Evolutionary conservation across 2,113 vertebrate genomes (phyloP), one percentile per base, ranked within the genome.

Genomic region (Cyprinodon variegatus): DNA sequence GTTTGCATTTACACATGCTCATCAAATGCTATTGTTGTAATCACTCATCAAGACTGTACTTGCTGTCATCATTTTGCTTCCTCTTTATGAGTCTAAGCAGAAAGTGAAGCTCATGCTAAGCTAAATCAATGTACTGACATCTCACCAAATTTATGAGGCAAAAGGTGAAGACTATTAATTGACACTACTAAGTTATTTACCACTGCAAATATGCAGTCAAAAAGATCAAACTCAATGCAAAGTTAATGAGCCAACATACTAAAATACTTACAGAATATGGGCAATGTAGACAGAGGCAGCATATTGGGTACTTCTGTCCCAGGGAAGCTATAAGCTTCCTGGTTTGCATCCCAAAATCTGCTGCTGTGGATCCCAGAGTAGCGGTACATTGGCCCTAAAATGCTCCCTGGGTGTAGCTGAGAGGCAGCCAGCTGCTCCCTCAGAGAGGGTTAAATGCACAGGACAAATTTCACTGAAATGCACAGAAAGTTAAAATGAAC

Each of bases 11-110:
- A 68, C 29, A 59, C 10, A 40, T 78, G 69, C 45, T 11, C 39
- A 78, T 78, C 71, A 87, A 90, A 85, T 85, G 61, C 83, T 86
- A 73, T 67, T 71, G 70, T 68, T 60, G 53, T 48, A 43, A 72
- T 73, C 9, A 45, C 64, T 68, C 79, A 83, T 48, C 70, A 82
- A 83, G 67, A 82, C 75, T 41, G 46, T 74, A 63, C 41, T 59
- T 20, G 60, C 57, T 57, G 66, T 68, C 40, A 59, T 63, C n/a
- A 81, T 77, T 62, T 29, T 5, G 20, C 41, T 65, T 71, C 46
- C 76, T 67, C 83, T 68, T 84, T 69, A 75, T 73, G 71, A 74
- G 61, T 70, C 45, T 22, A 81, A 72, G 65, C 4, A 65, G 63
- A 77, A 85, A 75, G 78, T 70, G 66, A 70, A 86, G 62, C 14